These are phyloP conservation scores for Clytia hemisphaerica DNA, from an alignment of 30 jellyfish, hydroid and myxozoan species.

Conservation along the genomic window DNA sequence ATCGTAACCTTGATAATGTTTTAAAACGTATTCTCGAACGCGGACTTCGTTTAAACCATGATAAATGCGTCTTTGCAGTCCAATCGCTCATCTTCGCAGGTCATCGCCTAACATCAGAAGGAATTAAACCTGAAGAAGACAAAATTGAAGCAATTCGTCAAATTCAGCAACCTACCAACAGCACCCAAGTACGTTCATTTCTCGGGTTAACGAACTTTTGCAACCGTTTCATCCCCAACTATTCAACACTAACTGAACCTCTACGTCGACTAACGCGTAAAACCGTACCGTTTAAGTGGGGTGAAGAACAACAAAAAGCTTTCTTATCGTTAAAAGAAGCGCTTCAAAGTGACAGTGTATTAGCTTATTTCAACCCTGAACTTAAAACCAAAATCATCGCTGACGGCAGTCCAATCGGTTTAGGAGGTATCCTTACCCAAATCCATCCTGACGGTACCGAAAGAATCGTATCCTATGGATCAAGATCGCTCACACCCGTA, in stretches of 20 bases:
- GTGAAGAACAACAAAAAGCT: conserved; percentile 32
- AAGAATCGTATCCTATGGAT: conserved; percentile 26
- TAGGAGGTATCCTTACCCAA: conserved; percentile 55
- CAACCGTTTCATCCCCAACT: no score
- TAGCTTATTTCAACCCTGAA: conserved; percentile 30
- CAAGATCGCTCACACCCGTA: conserved; percentile 14
- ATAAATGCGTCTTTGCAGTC: no score
- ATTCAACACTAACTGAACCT: no score
- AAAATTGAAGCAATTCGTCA: not conserved
- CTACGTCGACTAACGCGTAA: no score
- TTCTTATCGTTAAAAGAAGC: conserved; percentile 24
- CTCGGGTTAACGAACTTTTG: conserved; percentile 29
- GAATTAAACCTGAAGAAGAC: conserved; percentile 17
- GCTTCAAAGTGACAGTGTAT: not conserved
- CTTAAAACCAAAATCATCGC: conserved; percentile 35
- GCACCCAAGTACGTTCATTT: conserved; percentile 23
- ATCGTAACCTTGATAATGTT: no score
- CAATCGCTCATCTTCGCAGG: not conserved
- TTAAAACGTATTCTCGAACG: no score
- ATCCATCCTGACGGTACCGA: conserved; percentile 24
- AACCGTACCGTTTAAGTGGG: conserved; percentile 31
- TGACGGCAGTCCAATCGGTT: conserved; percentile 56
- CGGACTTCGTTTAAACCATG: no score
- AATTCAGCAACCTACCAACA: conserved; percentile 21
- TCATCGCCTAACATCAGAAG: conserved; percentile 14